A percentile compares a stretch with the other conserved stretches of the same genome.
phyloP scores from a whole-genome alignment of 2,888 invertebrate genomes.

The Dinocampus coccinellae region DNA sequence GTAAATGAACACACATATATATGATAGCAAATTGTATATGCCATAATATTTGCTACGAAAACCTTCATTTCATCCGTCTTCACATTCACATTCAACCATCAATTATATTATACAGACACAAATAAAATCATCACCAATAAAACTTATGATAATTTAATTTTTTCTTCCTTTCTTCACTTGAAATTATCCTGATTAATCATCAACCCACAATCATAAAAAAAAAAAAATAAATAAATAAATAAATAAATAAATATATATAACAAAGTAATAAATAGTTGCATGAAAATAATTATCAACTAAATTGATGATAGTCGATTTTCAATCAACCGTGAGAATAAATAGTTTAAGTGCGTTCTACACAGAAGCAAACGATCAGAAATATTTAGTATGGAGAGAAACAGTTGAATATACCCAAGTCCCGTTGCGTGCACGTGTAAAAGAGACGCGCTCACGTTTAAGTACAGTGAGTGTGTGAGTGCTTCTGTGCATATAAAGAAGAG shows the following conservation, averaged over 20 bases:
- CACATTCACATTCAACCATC: not conserved
- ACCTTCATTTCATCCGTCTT: conserved; percentile 10
- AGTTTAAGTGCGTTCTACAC: conserved; percentile 36
- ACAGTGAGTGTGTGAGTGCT: conserved; percentile 29
- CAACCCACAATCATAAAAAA: no score
- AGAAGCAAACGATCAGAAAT: conserved; percentile 46
- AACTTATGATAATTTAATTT: conserved; percentile 2
- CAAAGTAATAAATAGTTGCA: not conserved
- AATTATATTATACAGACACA: not conserved
- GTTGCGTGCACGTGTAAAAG: conserved; percentile 36
- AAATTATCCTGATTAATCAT: no score
- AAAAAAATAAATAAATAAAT: no score
- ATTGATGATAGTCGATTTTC: conserved; percentile 35
- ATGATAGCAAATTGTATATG: conserved; percentile 48
- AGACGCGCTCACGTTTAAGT: conserved; percentile 33
- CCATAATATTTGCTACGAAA: not conserved
- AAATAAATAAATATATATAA: not conserved
- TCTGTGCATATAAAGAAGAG: conserved; percentile 23
- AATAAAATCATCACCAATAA: not conserved
- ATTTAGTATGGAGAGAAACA: conserved; percentile 31
- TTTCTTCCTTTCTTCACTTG: not conserved
- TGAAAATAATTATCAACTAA: not conserved
- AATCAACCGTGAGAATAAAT: conserved; percentile 49
- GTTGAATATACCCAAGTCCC: conserved; percentile 33
- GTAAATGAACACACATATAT: conserved; percentile 54